A percentile compares a stretch with the other conserved stretches of the same genome.
Evolutionary conservation across 1,140 invertebrate species (phyloP).

Genomic region (Hormaphis cornu): DNA sequence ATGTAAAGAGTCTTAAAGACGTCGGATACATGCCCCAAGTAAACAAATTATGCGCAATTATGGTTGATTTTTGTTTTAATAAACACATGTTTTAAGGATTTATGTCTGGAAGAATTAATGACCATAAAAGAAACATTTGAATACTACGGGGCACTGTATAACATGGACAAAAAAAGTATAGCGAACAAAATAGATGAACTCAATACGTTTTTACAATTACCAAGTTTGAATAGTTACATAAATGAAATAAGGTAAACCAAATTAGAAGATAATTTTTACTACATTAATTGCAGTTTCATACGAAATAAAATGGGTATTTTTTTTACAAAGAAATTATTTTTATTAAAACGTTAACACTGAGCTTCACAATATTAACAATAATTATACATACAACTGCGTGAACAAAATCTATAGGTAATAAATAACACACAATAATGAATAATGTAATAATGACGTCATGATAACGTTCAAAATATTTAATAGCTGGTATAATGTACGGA

Average conservation of each 20-base stretch:
- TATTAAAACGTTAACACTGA: too few relatives aligned
- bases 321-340: too few relatives aligned
- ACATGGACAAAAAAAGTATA: not conserved
- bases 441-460: too few relatives aligned
- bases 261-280: too few relatives aligned
- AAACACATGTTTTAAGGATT: not conserved
- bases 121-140: not conserved
- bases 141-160: constrained; percentile 6
- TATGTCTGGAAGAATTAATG: not conserved
- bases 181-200: not conserved
- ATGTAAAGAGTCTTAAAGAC: constrained; percentile 70
- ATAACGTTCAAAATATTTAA: too few relatives aligned
- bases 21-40: constrained; percentile 54
- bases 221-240: not conserved
- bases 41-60: not conserved
- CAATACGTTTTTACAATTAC: not conserved
- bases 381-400: too few relatives aligned
- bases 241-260: constrained; percentile 3
- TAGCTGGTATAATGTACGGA: too few relatives aligned
- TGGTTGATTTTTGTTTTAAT: not conserved
- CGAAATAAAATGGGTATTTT: too few relatives aligned
- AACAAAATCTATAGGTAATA: too few relatives aligned
- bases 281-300: too few relatives aligned
- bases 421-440: too few relatives aligned
- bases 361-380: too few relatives aligned